A percentile compares a stretch with the other conserved stretches of the same genome.
These are phyloP conservation scores for Rissa tridactyla DNA, from an alignment of 2,113 vertebrate genomes.

Conservation along the genomic window DNA sequence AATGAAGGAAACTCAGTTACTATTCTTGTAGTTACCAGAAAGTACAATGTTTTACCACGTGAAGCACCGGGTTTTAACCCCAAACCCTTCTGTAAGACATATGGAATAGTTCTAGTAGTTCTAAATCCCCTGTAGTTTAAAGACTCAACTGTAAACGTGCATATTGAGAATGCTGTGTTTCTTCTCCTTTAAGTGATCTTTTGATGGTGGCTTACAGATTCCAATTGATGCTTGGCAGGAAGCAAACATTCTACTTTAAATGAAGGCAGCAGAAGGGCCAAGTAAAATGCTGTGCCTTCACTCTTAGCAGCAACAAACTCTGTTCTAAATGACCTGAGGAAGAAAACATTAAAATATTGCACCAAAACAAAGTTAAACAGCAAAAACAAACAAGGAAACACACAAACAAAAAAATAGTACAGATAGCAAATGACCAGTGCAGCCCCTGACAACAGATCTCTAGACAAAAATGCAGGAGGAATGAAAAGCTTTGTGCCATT, in stretches of 20 bases:
- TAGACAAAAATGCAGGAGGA: constrained; percentile 55
- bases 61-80: constrained; percentile 54
- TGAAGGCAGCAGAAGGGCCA: constrained; percentile 54
- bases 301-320: constrained; percentile 63
- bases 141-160: constrained; percentile 30
- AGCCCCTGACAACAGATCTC: constrained; percentile 52
- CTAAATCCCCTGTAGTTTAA: constrained; percentile 10
- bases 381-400: constrained; percentile 42
- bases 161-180: neutral
- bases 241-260: constrained; percentile 54
- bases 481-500: constrained; percentile 60
- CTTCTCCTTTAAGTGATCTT: neutral
- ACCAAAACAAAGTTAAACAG: constrained; percentile 67
- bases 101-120: neutral
- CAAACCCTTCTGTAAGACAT: constrained; percentile 43
- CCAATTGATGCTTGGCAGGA: constrained; percentile 27
- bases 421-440: constrained; percentile 45
- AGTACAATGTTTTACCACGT: neutral
- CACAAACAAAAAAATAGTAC: neutral
- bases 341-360: constrained; percentile 74
- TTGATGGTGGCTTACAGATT: neutral
- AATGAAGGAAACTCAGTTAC: constrained; percentile 3
- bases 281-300: constrained; percentile 44
- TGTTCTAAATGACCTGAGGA: constrained; percentile 71
- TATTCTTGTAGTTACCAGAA: neutral